Percentiles rank a stretch among this genome's conserved stretches.
Conservation (phyloP, 2,888 invertebrate species). For the Ceraclea dissimilis region DNA sequence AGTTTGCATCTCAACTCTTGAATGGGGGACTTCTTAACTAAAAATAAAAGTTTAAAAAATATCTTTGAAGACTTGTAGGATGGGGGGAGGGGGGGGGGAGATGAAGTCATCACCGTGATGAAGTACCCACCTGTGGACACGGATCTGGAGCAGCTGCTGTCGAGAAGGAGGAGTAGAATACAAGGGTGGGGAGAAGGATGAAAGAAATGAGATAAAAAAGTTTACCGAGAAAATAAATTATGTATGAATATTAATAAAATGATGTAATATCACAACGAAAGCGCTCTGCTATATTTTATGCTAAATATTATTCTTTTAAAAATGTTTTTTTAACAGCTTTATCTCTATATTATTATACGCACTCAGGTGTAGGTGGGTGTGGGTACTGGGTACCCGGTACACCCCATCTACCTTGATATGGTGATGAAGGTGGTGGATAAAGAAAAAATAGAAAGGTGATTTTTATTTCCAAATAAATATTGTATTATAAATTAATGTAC, state of each 20-base stretch:
- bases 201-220: slow-evolving; percentile 21
- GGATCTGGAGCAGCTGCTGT: slow-evolving; percentile 15
- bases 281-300: slow-evolving; percentile 24
- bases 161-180: slow-evolving; percentile 4
- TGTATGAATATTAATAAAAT: slow-evolving; percentile 26
- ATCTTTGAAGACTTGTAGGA: neutral
- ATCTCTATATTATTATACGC: neutral
- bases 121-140: slow-evolving; percentile 24
- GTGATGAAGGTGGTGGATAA: too few relatives aligned
- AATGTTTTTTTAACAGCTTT: neutral
- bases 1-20: neutral
- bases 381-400: neutral
- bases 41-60: neutral
- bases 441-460: too few relatives aligned
- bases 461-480: neutral
- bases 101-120: slow-evolving; percentile 20
- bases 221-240: slow-evolving; percentile 25
- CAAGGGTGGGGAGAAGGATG: neutral
- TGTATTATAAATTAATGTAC: too few relatives aligned
- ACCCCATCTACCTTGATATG: neutral
- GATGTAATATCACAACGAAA: slow-evolving; percentile 23
- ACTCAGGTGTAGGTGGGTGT: too few relatives aligned
- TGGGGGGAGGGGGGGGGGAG: neutral
- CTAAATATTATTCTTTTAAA: slow-evolving; percentile 12
- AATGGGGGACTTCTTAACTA: neutral